phyloP scores from a whole-genome alignment of 2,888 invertebrate species.

The Colletes collaris region DNA sequence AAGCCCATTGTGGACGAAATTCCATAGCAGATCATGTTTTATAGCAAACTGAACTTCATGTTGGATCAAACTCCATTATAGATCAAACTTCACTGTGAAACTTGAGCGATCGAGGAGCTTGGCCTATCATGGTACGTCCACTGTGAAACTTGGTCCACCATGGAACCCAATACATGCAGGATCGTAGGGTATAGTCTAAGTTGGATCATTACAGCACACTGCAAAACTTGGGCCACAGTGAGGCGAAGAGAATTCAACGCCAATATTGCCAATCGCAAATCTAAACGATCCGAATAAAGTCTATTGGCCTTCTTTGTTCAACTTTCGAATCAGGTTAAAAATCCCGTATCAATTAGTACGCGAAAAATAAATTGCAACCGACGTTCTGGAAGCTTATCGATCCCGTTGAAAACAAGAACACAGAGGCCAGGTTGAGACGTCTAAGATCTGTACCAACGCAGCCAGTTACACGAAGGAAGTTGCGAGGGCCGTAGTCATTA shows the following conservation, averaged over 20 bases:
- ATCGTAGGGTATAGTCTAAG: no score
- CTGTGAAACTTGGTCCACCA: no score
- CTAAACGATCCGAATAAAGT: not conserved
- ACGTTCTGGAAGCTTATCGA: slow-evolving; percentile 28
- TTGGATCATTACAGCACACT: no score
- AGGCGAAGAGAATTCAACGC: no score
- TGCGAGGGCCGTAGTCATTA: slow-evolving; percentile 57
- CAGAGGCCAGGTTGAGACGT: slow-evolving; percentile 14
- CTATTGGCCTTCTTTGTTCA: not conserved
- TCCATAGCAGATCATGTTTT: not conserved
- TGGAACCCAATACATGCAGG: no score
- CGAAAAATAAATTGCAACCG: no score
- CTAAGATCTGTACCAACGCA: slow-evolving; percentile 19
- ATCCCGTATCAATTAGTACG: no score
- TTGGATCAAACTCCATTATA: not conserved
- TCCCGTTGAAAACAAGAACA: not conserved
- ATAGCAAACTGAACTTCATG: no score
- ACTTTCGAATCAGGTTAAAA: no score
- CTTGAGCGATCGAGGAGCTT: not conserved
- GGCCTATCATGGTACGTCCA: no score
- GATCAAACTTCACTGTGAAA: not conserved
- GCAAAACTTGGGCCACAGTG: no score
- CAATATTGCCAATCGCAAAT: not conserved
- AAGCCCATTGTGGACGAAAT: not conserved
- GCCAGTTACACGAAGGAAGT: slow-evolving; percentile 49